Conservation (phyloP, 2,888 invertebrate genomes). For the Notodonta ziczac region DNA sequence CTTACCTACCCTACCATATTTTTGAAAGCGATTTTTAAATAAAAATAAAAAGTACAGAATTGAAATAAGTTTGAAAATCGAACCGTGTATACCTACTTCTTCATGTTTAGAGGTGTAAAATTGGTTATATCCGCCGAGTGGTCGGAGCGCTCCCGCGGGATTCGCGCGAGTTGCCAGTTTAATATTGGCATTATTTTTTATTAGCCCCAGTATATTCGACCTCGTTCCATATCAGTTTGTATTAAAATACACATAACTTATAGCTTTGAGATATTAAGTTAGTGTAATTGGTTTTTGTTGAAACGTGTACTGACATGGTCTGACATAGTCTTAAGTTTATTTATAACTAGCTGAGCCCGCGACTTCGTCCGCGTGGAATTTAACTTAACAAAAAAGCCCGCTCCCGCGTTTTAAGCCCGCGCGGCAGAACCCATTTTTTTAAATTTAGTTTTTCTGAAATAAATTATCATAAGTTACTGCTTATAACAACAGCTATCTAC, state of each 20-base stretch:
- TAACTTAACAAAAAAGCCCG: too few species aligned
- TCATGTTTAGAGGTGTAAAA: constrained; percentile 42
- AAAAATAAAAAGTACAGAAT: constrained; percentile 31
- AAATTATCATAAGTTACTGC: too few species aligned
- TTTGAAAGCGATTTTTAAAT: constrained; percentile 12
- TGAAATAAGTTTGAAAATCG: constrained; percentile 33
- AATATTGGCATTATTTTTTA: constrained; percentile 68
- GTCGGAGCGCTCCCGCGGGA: constrained; percentile 49
- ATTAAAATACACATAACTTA: constrained; percentile 35
- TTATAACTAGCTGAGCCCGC: too few species aligned
- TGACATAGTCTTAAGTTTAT: too few species aligned
- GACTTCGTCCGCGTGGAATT: too few species aligned
- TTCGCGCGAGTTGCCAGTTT: constrained; percentile 51
- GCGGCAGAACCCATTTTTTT: too few species aligned
- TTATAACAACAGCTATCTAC: too few species aligned
- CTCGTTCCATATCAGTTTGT: constrained; percentile 42
- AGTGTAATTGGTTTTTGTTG: background rate
- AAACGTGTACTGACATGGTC: too few species aligned
- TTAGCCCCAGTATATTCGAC: constrained; percentile 52
- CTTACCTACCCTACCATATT: background rate
- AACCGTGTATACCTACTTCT: constrained; percentile 19
- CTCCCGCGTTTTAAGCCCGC: too few species aligned
- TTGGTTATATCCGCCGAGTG: constrained; percentile 48
- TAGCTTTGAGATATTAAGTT: background rate
- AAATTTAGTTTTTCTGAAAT: too few species aligned